Base-by-base conservation (phyloP, 2,113 vertebrate species). In the Proterorhinus semilunaris region DNA sequence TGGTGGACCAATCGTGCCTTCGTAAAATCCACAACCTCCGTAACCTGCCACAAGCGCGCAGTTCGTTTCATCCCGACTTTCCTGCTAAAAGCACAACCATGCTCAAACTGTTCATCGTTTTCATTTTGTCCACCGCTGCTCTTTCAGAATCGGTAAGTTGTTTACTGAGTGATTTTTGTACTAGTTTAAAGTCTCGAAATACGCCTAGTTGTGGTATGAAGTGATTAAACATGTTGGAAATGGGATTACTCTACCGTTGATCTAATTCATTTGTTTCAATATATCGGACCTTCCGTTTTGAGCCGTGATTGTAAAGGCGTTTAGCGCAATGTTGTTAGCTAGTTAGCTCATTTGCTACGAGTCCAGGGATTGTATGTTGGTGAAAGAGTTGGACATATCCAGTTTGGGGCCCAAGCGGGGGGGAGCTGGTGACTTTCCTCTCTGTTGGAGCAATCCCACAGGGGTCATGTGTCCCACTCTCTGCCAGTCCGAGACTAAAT, bases 101-200 rank as follows among this genome's bases (percentile, higher is more conserved):
- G 92, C 54, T 88, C 15, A 82, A 55, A 64, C 62, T 90, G 6
- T 84, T 73, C 83, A 77, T 93, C 81, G 71, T 88, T 78, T 17
- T 92, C 70, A 7, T 90, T 46, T 63, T 92, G 8, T 75, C 86
- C 4, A 80, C 85, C 81, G 84, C 90, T 62, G 91, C 86, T 1
- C 72, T 75, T 10, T 82, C 91, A 27, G 92, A 93, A 78, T 93
- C 92, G 91, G 92, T 93, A 75, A 93, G 92, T 91, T 54, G 45
- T 66, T 12, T 10, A 44, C 43, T 66, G 3, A 51, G 53, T 6
- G 0, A 62, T 48, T 69, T 7, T 27, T 12, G 6, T 16, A 16
- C 27, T 4, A 3, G 27, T 36, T 36, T 36, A 36, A 36, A 36
- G 27, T 0, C 27, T 36, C 27, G 27, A 36, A 36, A 36, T 36